Percentiles rank a stretch among this genome's conserved stretches.
phyloP scores from a whole-genome alignment of 2,888 invertebrate genomes.

The Maniola hyperantus region DNA sequence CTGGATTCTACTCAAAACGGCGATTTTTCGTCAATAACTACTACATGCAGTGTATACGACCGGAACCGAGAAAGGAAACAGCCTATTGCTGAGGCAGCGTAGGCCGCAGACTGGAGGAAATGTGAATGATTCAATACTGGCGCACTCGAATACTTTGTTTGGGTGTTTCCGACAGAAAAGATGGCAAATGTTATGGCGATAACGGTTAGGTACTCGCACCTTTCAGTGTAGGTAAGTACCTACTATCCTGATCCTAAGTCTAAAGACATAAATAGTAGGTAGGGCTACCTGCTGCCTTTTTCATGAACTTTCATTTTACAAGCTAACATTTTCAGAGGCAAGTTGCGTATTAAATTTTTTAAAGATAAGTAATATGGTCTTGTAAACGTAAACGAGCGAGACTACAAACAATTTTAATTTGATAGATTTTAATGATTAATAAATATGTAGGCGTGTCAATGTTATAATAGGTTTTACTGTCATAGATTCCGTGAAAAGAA shows the following conservation, averaged over 20 bases:
- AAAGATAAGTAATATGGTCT: background rate
- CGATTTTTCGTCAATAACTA: background rate
- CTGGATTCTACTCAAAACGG: too few relatives aligned
- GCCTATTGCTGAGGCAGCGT: constrained; percentile 15
- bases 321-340: background rate
- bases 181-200: background rate
- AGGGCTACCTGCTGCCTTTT: background rate
- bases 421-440: too few relatives aligned
- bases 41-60: background rate
- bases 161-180: background rate
- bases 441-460: too few relatives aligned
- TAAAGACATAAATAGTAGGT: background rate
- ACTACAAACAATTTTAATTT: too few relatives aligned
- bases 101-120: constrained; percentile 25
- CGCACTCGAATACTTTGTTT: constrained; percentile 9
- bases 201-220: background rate
- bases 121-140: constrained; percentile 23
- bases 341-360: background rate
- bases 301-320: too few relatives aligned
- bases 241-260: background rate
- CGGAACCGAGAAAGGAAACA: constrained; percentile 29
- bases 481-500: too few relatives aligned
- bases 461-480: too few relatives aligned
- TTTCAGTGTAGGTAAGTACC: too few relatives aligned
- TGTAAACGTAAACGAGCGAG: too few relatives aligned